Conservation (phyloP, 2,888 invertebrate species). For the Ophion ellenae region DNA sequence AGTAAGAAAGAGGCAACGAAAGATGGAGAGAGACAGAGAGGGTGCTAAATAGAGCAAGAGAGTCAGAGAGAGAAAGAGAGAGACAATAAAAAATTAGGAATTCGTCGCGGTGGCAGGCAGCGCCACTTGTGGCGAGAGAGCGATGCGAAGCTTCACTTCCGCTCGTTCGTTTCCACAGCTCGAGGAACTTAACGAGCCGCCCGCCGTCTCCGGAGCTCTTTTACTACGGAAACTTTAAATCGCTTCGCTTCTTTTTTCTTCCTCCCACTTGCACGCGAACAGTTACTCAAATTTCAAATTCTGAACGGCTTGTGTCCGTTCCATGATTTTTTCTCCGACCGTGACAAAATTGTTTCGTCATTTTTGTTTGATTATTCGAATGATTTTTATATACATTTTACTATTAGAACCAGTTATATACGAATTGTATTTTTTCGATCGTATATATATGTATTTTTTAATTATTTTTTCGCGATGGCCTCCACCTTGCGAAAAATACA, state of each 20-base stretch:
- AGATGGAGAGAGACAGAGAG: no score
- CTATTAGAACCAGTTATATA: no score
- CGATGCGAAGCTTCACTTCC: conserved; percentile 14
- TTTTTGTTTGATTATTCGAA: background rate
- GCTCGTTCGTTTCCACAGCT: conserved; percentile 21
- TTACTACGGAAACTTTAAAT: conserved; percentile 37
- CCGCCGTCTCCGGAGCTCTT: conserved; percentile 34
- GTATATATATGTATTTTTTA: no score
- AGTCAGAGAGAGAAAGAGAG: background rate
- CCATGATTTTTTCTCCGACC: background rate
- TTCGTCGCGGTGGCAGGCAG: conserved; percentile 29
- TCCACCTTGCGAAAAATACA: no score
- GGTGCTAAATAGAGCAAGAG: background rate
- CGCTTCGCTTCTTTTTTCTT: background rate
- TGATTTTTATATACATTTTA: no score
- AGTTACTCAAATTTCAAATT: background rate
- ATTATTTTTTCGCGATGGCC: no score
- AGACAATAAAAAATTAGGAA: conserved; percentile 22
- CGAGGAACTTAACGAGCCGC: conserved; percentile 47
- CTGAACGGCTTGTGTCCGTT: background rate
- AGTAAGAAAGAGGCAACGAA: background rate
- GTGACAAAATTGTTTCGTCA: background rate
- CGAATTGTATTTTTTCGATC: no score
- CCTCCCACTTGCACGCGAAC: background rate
- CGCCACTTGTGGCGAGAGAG: conserved; percentile 12